Evolutionary conservation across 2,797 vertebrate species (phyloP).

Genomic region (Gymnodraco acuticeps): DNA sequence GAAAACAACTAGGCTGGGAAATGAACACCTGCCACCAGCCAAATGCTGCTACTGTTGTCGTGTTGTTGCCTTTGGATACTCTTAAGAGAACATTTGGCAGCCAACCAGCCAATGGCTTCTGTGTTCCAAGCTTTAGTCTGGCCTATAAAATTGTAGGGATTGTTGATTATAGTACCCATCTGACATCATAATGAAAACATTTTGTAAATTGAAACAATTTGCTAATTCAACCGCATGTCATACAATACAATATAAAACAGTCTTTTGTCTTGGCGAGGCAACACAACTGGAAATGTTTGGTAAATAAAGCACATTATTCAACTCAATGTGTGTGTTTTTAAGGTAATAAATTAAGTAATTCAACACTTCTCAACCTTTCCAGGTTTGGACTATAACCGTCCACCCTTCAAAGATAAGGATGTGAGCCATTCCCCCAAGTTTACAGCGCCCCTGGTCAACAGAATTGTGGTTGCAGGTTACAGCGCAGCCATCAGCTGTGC

Average conservation of each 20-base stretch:
- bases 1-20: constrained; percentile 59
- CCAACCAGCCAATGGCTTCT: constrained; percentile 44
- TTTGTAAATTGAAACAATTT: constrained; percentile 16
- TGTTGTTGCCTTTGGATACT: constrained; percentile 56
- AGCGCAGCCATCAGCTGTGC: constrained; percentile 90
- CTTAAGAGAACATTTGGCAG: constrained; percentile 54
- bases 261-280: background rate
- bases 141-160: constrained; percentile 36
- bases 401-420: constrained; percentile 86
- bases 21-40: constrained; percentile 72
- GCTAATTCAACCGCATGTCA: constrained; percentile 7
- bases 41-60: constrained; percentile 58
- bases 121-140: constrained; percentile 45
- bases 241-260: background rate
- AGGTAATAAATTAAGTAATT: background rate
- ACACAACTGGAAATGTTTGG: background rate
- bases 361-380: background rate
- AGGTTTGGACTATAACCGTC: constrained; percentile 80
- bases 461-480: constrained; percentile 90
- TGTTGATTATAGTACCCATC: constrained; percentile 34
- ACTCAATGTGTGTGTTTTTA: background rate
- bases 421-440: constrained; percentile 87
- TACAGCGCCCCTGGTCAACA: constrained; percentile 88
- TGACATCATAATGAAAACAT: constrained; percentile 34
- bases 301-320: background rate